phyloP scores from a whole-genome alignment of 2,113 vertebrate genomes.

The crab-eating macaque (Macaca fascicularis) region T2T-MFA8v1.1 NC_088375.1:60422001-60422500 shows the following conservation, averaged over 20 bases:
- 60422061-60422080: too few relatives aligned
- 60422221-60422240: accelerated
- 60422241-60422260: not conserved
- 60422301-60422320: not conserved
- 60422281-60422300: not conserved
- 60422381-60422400: not conserved
- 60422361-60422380: not conserved
- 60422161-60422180: accelerated
- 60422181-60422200: accelerated
- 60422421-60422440: not conserved
- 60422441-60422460: not conserved
- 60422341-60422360: not conserved
- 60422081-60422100: too few relatives aligned
- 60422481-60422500: not conserved
- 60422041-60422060: too few relatives aligned
- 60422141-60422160: not conserved
- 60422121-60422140: too few relatives aligned
- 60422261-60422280: not conserved
- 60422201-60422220: not conserved
- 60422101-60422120: not conserved
- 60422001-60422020: too few relatives aligned
- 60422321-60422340: not conserved
- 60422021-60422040: too few relatives aligned
- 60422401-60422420: not conserved
- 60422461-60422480: not conserved